Base-by-base conservation (phyloP, 2,888 invertebrate species). In the Eilema depressum region DNA sequence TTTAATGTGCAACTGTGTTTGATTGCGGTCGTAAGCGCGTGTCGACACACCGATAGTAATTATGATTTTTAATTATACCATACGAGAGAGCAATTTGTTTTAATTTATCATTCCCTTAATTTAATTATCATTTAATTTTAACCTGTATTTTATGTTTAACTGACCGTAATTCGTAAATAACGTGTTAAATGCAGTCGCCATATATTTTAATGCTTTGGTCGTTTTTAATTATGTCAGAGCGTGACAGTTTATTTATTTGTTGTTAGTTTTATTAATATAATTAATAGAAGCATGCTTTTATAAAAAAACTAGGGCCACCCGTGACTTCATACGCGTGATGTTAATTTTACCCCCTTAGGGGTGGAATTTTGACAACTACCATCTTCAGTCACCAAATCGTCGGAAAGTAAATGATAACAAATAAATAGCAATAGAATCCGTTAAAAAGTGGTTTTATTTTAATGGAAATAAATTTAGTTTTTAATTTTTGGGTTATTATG, bases 1-100 rank as follows among this genome's bases (percentile, higher is more conserved):
- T 90, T 91, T 91, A 92, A 92, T 90, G 89, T 90, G 89, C 91
- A 90, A 88, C 86, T 95, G 95, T 88, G 89, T 91, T 91, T 95
- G 95, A 94, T 90, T 94, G 95, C 94, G 95, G 95, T 93, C 86
- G 88, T 86, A 82, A 85, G 76, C 85, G 80, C 79, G 78, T 84
- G 86, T 85, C 85, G 85, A 80, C 83, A 83, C 75, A 83, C 84
- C 84, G 77, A 79, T 80, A 85, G 87, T 89, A 90, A 90, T 92
- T 89, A 89, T 90, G 89, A 88, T 88, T 91, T 91, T 91, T 91
- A 91, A 91, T 91, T 91, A 82, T 85, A 83, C 78, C 79, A 70
- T 74, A 78, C 81, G 74, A 72, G 72, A 77, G 76, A 73, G 74
- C 77, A 78, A 79, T 80, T 86, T 81, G 84, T 84, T 82, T 79